Evolutionary conservation across 2,888 invertebrate genomes (phyloP).

Genomic region (Euplagia quadripunctaria): DNA sequence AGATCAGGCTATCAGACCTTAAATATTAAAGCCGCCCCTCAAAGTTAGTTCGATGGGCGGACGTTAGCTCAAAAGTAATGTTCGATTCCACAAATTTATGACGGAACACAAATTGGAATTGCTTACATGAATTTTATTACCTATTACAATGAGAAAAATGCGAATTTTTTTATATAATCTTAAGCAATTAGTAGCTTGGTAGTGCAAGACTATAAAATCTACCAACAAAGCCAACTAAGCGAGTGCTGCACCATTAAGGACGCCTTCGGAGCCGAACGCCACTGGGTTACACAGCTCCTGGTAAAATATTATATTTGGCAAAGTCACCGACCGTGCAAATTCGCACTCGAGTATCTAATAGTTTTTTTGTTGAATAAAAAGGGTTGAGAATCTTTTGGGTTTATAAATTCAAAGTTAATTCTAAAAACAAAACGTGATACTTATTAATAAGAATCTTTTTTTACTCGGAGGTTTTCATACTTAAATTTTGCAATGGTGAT

Average conservation of each 20-base stretch:
- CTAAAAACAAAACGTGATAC: neutral
- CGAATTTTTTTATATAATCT: neutral
- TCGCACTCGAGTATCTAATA: slow-evolving; percentile 6
- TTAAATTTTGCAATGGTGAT: too few species aligned
- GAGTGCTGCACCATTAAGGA: slow-evolving; percentile 20
- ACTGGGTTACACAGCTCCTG: slow-evolving; percentile 6
- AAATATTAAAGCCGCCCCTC: neutral
- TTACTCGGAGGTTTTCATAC: too few species aligned
- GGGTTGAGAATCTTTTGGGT: neutral
- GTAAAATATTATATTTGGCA: slow-evolving; percentile 23
- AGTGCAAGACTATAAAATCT: slow-evolving; percentile 12
- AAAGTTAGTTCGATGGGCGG: too few species aligned
- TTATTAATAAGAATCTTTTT: neutral
- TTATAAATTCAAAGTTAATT: neutral
- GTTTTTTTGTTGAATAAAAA: neutral
- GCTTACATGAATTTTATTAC: too few species aligned
- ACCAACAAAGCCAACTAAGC: slow-evolving; percentile 10
- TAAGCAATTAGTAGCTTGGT: neutral
- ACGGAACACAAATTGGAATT: too few species aligned
- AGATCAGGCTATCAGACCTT: neutral
- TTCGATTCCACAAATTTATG: too few species aligned
- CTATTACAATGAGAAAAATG: neutral
- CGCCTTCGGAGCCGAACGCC: slow-evolving; percentile 17
- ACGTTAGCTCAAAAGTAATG: too few species aligned
- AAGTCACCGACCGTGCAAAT: slow-evolving; percentile 17